Evolutionary conservation across 2,113 vertebrate species (phyloP).

Genomic region (Chamaetylas fuelleborni): DNA sequence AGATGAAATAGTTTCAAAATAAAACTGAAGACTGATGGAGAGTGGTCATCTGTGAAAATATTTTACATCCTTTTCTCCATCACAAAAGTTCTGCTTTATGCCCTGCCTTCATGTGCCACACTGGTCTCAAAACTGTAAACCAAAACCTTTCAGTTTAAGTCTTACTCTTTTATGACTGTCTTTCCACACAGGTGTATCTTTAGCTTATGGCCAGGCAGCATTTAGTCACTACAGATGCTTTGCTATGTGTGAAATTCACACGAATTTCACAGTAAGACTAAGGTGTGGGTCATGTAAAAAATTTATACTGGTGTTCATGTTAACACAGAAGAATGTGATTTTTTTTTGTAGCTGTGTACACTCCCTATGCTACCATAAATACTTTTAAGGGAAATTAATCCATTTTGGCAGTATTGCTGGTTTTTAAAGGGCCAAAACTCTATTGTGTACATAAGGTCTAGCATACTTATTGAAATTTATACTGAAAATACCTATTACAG

Average conservation of each 20-base stretch:
- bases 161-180: not conserved
- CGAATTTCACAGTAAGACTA: not conserved
- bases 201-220: not conserved
- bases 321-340: not conserved
- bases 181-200: not conserved
- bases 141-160: not conserved
- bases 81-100: not conserved
- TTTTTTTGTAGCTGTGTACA: not conserved
- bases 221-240: not conserved
- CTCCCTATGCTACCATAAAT: not conserved
- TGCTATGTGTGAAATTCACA: not conserved
- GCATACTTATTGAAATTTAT: not conserved
- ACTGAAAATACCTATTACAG: not conserved
- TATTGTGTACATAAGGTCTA: not conserved
- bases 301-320: not conserved
- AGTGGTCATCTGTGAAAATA: not conserved
- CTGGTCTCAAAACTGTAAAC: not conserved
- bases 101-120: not conserved
- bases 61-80: not conserved
- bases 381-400: not conserved
- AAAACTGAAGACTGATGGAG: not conserved
- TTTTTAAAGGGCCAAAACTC: not conserved
- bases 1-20: not conserved
- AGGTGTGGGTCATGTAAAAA: not conserved
- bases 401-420: not conserved